Percentiles rank a stretch among this genome's conserved stretches.
These are phyloP conservation scores for Oedothorax gibbosus DNA, from an alignment of 1,140 invertebrate genomes.

Conservation along the genomic window DNA sequence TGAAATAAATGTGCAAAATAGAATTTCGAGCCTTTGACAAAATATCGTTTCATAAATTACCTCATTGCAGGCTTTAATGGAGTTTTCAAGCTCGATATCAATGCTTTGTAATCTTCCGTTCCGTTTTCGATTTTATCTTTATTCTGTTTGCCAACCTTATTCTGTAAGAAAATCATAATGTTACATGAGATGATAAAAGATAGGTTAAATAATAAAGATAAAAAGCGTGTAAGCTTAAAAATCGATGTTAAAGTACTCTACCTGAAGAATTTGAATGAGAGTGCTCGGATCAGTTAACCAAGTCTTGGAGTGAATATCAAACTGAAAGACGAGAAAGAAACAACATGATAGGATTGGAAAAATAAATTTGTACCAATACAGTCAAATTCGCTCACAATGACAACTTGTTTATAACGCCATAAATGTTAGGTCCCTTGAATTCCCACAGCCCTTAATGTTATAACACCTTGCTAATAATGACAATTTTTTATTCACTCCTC, in stretches of 20 bases:
- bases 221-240: not conserved
- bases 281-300: constrained; percentile 12
- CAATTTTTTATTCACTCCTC: too few relatives aligned
- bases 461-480: too few relatives aligned
- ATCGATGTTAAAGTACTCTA: not conserved
- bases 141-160: not conserved
- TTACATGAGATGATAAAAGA: not conserved
- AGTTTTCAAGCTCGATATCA: not conserved
- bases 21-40: too few relatives aligned
- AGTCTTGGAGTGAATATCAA: constrained; percentile 5
- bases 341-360: not conserved
- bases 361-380: not conserved
- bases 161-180: not conserved
- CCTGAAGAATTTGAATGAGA: constrained; percentile 12
- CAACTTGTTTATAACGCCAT: not conserved
- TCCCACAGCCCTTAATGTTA: too few relatives aligned
- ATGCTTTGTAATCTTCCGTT: not conserved
- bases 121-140: not conserved
- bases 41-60: not conserved
- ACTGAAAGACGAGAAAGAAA: constrained; percentile 17
- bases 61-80: not conserved
- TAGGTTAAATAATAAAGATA: not conserved
- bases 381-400: not conserved
- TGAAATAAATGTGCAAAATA: too few relatives aligned
- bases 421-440: too few relatives aligned